Evolutionary conservation across 1,140 invertebrate species (phyloP).

Genomic region (Tachypleus tridentatus): DNA sequence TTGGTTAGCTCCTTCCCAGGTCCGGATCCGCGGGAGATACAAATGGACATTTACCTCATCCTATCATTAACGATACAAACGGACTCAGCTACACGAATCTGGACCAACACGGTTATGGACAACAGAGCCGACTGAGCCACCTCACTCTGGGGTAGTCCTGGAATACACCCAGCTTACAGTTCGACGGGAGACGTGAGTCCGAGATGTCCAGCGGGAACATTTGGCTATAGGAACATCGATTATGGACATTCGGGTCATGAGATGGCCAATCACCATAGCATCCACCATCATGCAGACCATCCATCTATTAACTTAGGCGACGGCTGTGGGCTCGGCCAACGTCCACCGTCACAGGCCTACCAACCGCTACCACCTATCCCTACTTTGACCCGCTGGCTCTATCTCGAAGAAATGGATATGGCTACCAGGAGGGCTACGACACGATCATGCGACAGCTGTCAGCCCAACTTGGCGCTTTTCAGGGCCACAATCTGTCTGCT

Average conservation of each 20-base stretch:
- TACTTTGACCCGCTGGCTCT: neutral
- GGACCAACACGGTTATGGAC: constrained; percentile 37
- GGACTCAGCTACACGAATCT: constrained; percentile 81
- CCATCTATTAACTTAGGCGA: neutral
- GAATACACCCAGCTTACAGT: constrained; percentile 5
- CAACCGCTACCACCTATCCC: constrained; percentile 5
- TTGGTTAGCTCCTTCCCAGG: neutral
- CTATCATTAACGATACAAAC: constrained; percentile 66
- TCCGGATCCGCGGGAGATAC: constrained; percentile 9
- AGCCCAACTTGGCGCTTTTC: neutral
- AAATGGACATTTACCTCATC: constrained; percentile 8
- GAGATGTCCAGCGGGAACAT: neutral
- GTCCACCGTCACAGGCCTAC: constrained; percentile 8
- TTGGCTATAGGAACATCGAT: constrained; percentile 2
- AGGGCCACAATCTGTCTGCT: constrained; percentile 4
- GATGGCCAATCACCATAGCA: neutral
- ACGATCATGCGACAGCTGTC: neutral
- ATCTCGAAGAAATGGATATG: neutral
- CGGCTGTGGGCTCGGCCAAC: neutral
- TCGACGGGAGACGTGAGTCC: neutral
- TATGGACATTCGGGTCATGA: constrained; percentile 5
- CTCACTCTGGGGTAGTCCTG: constrained; percentile 2
- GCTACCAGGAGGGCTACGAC: neutral
- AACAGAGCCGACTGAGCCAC: neutral
- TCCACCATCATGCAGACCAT: neutral